Evolutionary conservation across 2,113 vertebrate species (phyloP).

Genomic region (Tachuris rubrigastra): DNA sequence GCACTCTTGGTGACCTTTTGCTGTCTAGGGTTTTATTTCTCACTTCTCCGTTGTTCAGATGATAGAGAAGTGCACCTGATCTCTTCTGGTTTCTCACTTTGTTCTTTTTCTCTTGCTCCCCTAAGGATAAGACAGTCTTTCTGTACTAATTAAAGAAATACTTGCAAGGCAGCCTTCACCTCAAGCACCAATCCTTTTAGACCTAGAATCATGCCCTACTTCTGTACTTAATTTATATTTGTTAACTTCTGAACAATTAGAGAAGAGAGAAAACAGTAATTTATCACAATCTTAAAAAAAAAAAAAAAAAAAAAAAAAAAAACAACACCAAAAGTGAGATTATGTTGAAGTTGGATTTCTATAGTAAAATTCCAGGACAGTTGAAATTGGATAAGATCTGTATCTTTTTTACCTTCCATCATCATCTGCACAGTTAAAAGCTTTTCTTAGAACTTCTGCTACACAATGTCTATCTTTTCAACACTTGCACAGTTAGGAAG

Average conservation of each 20-base stretch:
- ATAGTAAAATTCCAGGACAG: not conserved
- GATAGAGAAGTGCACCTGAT: not conserved
- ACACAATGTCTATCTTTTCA: not conserved
- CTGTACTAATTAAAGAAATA: not conserved
- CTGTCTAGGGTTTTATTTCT: not conserved
- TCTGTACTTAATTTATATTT: not conserved
- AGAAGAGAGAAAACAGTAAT: not conserved
- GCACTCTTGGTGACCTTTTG: not conserved
- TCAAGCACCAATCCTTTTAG: not conserved
- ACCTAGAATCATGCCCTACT: not conserved
- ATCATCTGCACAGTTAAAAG: not conserved
- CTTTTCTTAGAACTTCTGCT: not conserved
- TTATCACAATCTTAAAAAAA: not conserved
- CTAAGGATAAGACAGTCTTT: not conserved
- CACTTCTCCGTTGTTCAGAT: not conserved
- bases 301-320: not conserved
- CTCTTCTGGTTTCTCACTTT: not conserved
- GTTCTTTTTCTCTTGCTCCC: not conserved
- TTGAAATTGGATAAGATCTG: not conserved
- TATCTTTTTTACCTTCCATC: not conserved
- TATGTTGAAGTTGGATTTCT: not conserved
- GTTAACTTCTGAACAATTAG: not conserved
- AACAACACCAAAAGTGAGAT: not conserved
- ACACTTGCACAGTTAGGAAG: not conserved
- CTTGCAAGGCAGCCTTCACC: not conserved